Percentiles rank a stretch among this genome's conserved stretches.
phyloP scores from a whole-genome alignment of 2,888 invertebrate species.

The Microdon myrmicae region DNA sequence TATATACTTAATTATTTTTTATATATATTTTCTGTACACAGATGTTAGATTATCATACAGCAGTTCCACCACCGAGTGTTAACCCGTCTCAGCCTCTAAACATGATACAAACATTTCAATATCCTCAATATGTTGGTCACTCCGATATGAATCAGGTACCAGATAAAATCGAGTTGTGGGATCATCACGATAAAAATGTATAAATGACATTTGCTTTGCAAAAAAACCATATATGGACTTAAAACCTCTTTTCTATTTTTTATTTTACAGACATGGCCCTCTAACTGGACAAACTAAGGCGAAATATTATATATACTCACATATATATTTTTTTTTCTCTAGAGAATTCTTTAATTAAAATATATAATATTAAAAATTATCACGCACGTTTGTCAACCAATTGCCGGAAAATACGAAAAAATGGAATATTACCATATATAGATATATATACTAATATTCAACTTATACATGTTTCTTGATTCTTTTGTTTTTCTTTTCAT shows the following conservation, averaged over 20 bases:
- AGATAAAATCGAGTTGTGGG: constrained; percentile 66
- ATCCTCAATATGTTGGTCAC: constrained; percentile 62
- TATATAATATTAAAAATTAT: constrained; percentile 2
- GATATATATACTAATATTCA: not conserved
- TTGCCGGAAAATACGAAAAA: constrained; percentile 47
- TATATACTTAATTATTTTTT: not conserved
- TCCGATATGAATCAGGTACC: constrained; percentile 61
- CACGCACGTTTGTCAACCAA: constrained; percentile 55
- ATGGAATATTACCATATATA: constrained; percentile 51
- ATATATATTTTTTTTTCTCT: constrained; percentile 8
- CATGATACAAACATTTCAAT: constrained; percentile 63
- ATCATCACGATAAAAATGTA: constrained; percentile 67
- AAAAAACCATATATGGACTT: not conserved
- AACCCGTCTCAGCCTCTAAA: constrained; percentile 62
- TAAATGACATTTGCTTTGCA: not conserved
- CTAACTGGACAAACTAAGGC: constrained; percentile 57
- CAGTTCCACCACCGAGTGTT: constrained; percentile 60
- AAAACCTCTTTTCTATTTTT: not conserved
- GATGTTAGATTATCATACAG: constrained; percentile 65
- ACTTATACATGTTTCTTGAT: not conserved
- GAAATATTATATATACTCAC: constrained; percentile 9
- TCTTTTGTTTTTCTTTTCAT: not conserved
- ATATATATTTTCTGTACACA: constrained; percentile 29
- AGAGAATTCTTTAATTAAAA: constrained; percentile 24
- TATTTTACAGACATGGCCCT: constrained; percentile 62